Base-by-base conservation (phyloP, 2,888 invertebrate genomes). In the Yponomeuta sedellus region DNA sequence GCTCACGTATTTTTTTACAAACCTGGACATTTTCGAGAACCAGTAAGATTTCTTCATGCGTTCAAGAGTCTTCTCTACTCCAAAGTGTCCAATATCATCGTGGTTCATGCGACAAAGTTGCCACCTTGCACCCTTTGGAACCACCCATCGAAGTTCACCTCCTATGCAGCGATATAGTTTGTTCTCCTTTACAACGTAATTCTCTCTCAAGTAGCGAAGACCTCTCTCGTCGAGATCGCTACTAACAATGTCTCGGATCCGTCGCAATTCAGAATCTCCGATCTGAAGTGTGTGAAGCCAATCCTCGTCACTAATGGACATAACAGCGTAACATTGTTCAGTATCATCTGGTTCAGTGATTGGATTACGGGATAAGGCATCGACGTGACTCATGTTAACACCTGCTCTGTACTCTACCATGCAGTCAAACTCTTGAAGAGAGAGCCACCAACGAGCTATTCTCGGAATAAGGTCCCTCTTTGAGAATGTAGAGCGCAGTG, bases 261-360 rank as follows among this genome's bases (percentile, higher is more conserved):
- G 67, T 25, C 66, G 11, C n/a, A 72, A 25, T n/a, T 68, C 68
- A 2, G 67, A 64, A 56, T 74, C 74, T 19, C 69, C 66, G 16
- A 70, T 57, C 59, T 72, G 72, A 2, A 73, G 39, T 0, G 71
- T 70, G 1, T 64, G 61, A 0, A 72, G 19, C 72, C 72, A 74
- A 59, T 71, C 67, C 5, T 68, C 67, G 10, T 20, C 52, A 58
- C 8, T 56, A 56, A 61, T 71, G 2, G 10, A 44, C 70, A 69
- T 12, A 69, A 70, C 19, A 68, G 62, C 28, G 68, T 70, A 1
- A 71, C 34, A 0, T 16, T 16, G 34, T 8, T 34, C 34, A 34
- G 34, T 34, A 34, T 34, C 5, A 8, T 34, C 34, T 5, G 64
- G 40, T 19, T 63, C 28, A 8, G 34, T 4, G 1, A 28, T 12